phyloP scores from a whole-genome alignment of 1,140 invertebrate species.

The Drosophila truncata region DNA sequence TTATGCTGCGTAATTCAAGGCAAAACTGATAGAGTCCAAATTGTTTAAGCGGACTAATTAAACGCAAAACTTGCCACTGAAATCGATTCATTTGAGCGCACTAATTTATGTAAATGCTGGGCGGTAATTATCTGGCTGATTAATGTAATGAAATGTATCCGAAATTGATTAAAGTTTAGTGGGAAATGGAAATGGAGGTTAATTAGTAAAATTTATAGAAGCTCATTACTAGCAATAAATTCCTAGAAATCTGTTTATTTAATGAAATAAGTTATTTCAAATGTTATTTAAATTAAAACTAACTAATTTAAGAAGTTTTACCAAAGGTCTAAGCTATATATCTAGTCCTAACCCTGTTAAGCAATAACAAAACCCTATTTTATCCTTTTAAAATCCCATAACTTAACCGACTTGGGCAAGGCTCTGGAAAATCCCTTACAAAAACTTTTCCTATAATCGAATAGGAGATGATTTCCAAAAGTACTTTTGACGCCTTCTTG shows the following conservation, averaged over 20 bases:
- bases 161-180: constrained; percentile 41
- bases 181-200: background rate
- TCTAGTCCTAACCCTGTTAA: background rate
- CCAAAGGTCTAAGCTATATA: background rate
- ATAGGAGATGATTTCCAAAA: constrained; percentile 33
- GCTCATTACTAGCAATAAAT: background rate
- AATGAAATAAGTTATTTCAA: background rate
- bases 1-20: constrained; percentile 33
- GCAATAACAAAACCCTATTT: background rate
- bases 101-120: constrained; percentile 64
- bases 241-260: background rate
- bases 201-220: constrained; percentile 3
- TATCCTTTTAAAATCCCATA: background rate
- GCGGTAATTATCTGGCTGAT: constrained; percentile 52
- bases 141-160: constrained; percentile 51
- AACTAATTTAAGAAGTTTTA: too few species aligned
- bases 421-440: background rate
- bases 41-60: constrained; percentile 44
- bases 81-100: constrained; percentile 16
- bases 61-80: constrained; percentile 27
- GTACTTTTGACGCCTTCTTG: constrained; percentile 28
- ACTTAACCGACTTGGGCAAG: constrained; percentile 1
- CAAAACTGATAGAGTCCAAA: constrained; percentile 19
- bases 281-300: background rate
- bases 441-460: constrained; percentile 40